Evolutionary conservation across 2,797 vertebrate species (phyloP), one percentile per base, ranked within the genome.

Genomic region (Ctenochaetus hawaiiensis): DNA sequence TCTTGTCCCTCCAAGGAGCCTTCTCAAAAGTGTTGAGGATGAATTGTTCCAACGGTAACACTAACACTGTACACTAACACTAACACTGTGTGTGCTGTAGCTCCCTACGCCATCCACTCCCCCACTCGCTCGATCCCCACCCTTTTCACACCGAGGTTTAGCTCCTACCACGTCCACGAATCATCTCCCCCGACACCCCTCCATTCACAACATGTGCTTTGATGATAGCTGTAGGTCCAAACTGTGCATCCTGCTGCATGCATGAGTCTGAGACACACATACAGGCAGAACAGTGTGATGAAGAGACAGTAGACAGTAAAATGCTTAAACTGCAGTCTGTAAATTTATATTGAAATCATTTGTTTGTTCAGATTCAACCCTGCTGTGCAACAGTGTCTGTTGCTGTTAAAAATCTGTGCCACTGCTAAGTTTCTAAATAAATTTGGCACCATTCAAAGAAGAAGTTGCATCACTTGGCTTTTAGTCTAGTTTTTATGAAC

Each of bases 41-140:
- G 95, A 96, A 84, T 96, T 96, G 90, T 95, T 96, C 87, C 94
- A 96, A 95, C 94, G 95, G 95, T 96, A 96, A 95, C 92, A 72
- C 87, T 91, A 89, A 91, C 87, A 78, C 80, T 81, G 63, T 58
- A 91, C 87, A 78, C 80, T 96, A 96, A 95, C 92, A 72, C 87
- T 91, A 89, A 91, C 87, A 78, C 80, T 81, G 63, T 58, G 66
- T 80, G 65, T 78, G 61, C 79, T 74, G 67, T 83, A 69, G 80
- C n/a, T 34, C 67, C 62, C 44, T 20, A 11, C 54, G 11, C 72
- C 69, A 70, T 71, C 74, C 82, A 61, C 67, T 72, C 71, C 70
- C 44, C 37, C 70, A 48, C 48, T 71, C 17, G 23, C 69, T 57
- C 11, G 8, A 17, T 70, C 57, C 39, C 59, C 12, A n/a, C 47